phyloP scores from a whole-genome alignment of 2,888 invertebrate genomes.

The Synanthedon formicaeformis region DNA sequence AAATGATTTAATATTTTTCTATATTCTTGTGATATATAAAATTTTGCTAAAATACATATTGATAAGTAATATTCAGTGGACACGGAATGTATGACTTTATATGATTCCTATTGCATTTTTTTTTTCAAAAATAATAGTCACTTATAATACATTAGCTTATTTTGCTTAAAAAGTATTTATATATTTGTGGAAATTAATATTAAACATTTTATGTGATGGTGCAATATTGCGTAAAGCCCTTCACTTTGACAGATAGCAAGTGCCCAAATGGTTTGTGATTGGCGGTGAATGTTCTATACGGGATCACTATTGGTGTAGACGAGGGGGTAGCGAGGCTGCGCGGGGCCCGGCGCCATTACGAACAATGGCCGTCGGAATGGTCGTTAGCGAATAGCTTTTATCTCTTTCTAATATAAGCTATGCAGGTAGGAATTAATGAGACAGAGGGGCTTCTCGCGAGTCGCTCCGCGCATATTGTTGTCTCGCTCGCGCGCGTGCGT shows the following conservation, averaged over 20 bases:
- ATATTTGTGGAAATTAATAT: neutral
- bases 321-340: conserved; percentile 47
- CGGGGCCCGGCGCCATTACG: conserved; percentile 63
- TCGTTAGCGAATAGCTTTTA: conserved; percentile 71
- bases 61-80: neutral
- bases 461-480: conserved; percentile 30
- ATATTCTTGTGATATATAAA: neutral
- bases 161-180: no score
- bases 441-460: conserved; percentile 60
- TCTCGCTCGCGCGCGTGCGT: conserved; percentile 56
- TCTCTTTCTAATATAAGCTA: conserved; percentile 69
- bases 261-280: conserved; percentile 70
- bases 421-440: conserved; percentile 71
- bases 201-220: conserved; percentile 18
- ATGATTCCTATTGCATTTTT: no score
- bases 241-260: conserved; percentile 68
- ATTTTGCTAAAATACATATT: neutral
- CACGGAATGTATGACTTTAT: no score
- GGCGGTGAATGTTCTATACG: conserved; percentile 70
- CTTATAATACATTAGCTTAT: no score
- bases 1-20: neutral
- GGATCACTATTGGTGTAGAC: conserved; percentile 68
- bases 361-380: conserved; percentile 66
- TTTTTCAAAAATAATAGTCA: no score
- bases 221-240: conserved; percentile 50